These are phyloP conservation scores for Barypeithes pellucidus DNA, from an alignment of 2,888 invertebrate species.

Conservation along the genomic window DNA sequence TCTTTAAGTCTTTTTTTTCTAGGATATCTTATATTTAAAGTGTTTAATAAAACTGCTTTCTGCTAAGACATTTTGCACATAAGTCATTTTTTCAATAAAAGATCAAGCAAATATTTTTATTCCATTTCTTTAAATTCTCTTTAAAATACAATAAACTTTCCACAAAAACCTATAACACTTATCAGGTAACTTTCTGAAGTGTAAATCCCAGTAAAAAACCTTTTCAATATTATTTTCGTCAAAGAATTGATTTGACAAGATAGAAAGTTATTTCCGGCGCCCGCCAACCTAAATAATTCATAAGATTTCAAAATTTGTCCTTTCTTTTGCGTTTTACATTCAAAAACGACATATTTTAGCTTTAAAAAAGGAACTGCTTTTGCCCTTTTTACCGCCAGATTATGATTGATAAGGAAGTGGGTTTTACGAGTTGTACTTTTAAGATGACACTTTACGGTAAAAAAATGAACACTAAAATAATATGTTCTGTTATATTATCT, in stretches of 20 bases:
- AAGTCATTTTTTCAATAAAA: background rate
- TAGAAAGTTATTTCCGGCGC: conserved; percentile 2
- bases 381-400: conserved; percentile 1
- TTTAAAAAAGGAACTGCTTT: background rate
- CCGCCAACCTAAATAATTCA: conserved; percentile 3
- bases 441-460: background rate
- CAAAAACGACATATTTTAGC: conserved; percentile 2
- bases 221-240: conserved; percentile 16
- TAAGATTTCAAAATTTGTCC: conserved; percentile 12
- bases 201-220: conserved; percentile 2
- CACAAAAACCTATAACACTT: background rate
- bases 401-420: background rate
- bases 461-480: too few species aligned
- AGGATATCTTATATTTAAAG: background rate
- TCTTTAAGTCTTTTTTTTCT: background rate
- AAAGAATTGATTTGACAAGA: conserved; percentile 13
- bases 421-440: background rate
- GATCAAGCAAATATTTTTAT: background rate
- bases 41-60: background rate
- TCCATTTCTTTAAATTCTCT: background rate
- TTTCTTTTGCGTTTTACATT: conserved; percentile 1
- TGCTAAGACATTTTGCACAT: background rate
- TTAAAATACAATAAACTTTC: background rate
- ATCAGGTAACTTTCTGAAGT: conserved; percentile 1
- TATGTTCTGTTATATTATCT: too few species aligned